A percentile compares a stretch with the other conserved stretches of the same genome.
Conservation (phyloP, 1,140 invertebrate species). For the Spodoptera litura region DNA sequence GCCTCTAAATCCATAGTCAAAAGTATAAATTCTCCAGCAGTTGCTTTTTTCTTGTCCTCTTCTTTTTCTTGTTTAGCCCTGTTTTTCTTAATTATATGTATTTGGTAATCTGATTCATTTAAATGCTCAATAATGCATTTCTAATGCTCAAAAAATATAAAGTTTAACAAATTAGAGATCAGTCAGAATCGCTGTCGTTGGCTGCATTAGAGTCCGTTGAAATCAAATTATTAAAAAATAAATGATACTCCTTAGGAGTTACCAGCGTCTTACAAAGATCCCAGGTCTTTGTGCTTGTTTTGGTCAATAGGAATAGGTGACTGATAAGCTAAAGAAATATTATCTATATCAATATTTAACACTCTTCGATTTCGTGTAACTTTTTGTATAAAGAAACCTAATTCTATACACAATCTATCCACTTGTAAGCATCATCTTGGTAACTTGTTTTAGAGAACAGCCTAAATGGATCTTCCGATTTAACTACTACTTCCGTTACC, state of each 20-base stretch:
- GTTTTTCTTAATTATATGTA: too few species aligned
- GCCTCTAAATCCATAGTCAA: too few species aligned
- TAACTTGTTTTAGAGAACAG: constrained; percentile 21
- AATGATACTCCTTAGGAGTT: constrained; percentile 38
- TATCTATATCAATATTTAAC: neutral
- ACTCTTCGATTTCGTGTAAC: constrained; percentile 22
- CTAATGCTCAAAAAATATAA: neutral
- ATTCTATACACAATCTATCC: constrained; percentile 34
- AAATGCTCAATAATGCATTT: too few species aligned
- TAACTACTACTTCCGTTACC: constrained; percentile 33
- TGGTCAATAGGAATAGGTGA: constrained; percentile 20
- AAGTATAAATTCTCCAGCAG: too few species aligned
- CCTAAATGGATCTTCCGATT: neutral
- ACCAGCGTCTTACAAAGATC: constrained; percentile 32
- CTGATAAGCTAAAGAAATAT: constrained; percentile 31
- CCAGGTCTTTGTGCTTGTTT: constrained; percentile 43
- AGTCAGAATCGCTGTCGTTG: constrained; percentile 24
- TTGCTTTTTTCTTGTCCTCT: too few species aligned
- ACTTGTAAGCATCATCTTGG: constrained; percentile 22
- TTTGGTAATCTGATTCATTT: too few species aligned
- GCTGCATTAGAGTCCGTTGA: constrained; percentile 10
- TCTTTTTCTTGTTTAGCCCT: too few species aligned
- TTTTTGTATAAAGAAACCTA: too few species aligned
- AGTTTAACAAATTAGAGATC: too few species aligned
- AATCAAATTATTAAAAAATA: constrained; percentile 42